Percentiles rank a stretch among this genome's conserved stretches.
Conservation (phyloP, 92 coral and sea anemone species). For the Ricordea florida region DNA sequence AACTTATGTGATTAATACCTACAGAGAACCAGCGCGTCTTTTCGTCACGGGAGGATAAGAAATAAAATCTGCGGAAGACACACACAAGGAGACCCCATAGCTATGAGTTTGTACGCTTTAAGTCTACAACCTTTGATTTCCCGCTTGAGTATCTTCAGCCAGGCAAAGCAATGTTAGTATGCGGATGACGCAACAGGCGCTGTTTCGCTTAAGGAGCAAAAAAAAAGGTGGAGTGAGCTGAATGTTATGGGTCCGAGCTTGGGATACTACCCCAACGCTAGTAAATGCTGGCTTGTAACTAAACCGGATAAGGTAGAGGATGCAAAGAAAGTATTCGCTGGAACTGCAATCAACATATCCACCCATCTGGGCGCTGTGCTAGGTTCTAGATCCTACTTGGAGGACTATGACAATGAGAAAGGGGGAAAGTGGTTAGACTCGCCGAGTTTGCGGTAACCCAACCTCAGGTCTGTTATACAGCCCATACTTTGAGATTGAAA, state of each 20-base stretch:
- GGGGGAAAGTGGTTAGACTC: constrained; percentile 11
- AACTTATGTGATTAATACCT: too few relatives aligned
- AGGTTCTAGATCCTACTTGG: constrained; percentile 3
- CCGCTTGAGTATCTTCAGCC: neutral
- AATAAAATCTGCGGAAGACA: too few relatives aligned
- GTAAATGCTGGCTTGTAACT: too few relatives aligned
- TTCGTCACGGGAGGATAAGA: too few relatives aligned
- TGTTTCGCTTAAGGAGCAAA: neutral
- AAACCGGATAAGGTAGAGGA: constrained; percentile 8
- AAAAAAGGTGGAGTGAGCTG: constrained; percentile 1
- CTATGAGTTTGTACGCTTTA: constrained; percentile 33
- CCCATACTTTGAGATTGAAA: too few relatives aligned
- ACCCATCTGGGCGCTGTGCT: constrained; percentile 2
- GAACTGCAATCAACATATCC: constrained; percentile 15
- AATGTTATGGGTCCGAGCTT: neutral
- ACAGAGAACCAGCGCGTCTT: too few relatives aligned
- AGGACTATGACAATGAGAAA: neutral
- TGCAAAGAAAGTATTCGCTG: constrained; percentile 14
- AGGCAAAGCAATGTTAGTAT: constrained; percentile 22
- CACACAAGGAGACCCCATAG: constrained; percentile 38
- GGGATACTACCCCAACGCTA: constrained; percentile 17
- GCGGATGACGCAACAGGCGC: constrained; percentile 40
- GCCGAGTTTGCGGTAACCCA: constrained; percentile 22
- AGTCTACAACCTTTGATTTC: constrained; percentile 30
- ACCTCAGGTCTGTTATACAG: constrained; percentile 17